These are phyloP conservation scores for Eupithecia tripunctaria DNA, from an alignment of 2,888 invertebrate species.

Conservation along the genomic window DNA sequence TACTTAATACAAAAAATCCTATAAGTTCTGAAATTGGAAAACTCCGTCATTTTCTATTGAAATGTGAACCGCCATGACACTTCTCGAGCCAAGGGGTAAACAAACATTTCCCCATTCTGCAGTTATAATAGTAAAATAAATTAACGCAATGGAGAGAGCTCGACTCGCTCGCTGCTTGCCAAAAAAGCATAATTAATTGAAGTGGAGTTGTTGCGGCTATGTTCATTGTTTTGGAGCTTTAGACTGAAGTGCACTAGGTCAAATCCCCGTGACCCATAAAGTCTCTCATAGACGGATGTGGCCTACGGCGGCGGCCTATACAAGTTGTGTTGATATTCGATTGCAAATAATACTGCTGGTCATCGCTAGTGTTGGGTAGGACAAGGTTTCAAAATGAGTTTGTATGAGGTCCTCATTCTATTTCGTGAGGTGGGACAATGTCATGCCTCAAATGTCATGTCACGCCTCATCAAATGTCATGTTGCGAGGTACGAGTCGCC, in stretches of 20 bases:
- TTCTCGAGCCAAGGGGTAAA: neutral
- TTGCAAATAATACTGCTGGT: neutral
- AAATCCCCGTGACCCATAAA: conserved; percentile 3
- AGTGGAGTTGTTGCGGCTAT: conserved; percentile 1
- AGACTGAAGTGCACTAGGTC: neutral
- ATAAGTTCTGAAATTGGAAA: neutral
- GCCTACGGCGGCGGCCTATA: neutral
- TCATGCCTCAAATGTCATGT: no score
- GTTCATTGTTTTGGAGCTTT: conserved; percentile 9
- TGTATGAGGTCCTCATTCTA: no score
- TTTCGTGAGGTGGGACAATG: no score
- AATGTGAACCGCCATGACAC: neutral
- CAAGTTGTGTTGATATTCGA: neutral
- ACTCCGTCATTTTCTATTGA: neutral
- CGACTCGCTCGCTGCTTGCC: neutral
- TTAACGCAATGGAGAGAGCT: conserved; percentile 2
- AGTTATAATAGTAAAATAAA: conserved; percentile 1
- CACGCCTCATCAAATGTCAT: no score
- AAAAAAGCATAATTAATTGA: conserved; percentile 14
- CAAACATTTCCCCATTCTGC: neutral
- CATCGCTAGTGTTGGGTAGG: no score
- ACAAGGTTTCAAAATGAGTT: no score
- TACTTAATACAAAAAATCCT: no score
- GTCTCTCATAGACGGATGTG: neutral
- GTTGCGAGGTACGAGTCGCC: no score